Conservation (phyloP, 1,140 invertebrate species). For the Nasonia giraulti region DNA sequence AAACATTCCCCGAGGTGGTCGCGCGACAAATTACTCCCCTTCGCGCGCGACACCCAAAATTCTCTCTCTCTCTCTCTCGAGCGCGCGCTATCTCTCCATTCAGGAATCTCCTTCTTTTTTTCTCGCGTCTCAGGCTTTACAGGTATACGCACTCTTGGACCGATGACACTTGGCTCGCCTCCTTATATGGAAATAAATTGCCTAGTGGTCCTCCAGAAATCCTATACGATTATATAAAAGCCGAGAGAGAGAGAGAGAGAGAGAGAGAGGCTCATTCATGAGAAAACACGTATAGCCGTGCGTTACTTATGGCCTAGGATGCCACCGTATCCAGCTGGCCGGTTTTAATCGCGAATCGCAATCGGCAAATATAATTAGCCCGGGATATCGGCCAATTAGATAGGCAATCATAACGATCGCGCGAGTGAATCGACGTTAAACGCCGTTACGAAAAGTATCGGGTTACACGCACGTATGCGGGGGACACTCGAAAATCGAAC, state of each 20-base stretch:
- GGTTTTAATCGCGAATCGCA: not conserved
- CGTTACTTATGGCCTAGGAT: not conserved
- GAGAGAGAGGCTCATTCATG: constrained; percentile 41
- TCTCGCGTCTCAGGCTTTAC: constrained; percentile 26
- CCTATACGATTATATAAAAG: constrained; percentile 46
- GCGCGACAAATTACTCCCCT: constrained; percentile 75
- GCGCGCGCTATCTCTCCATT: constrained; percentile 65
- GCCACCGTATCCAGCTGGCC: not conserved
- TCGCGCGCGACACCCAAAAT: constrained; percentile 61
- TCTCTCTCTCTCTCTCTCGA: constrained; percentile 45
- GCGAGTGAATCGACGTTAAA: constrained; percentile 35
- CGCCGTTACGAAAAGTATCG: constrained; percentile 47
- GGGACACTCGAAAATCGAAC: constrained; percentile 29
- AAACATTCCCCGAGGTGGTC: constrained; percentile 75
- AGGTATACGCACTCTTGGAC: constrained; percentile 47
- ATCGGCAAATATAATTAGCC: not conserved
- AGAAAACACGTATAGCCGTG: not conserved
- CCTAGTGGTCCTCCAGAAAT: constrained; percentile 44
- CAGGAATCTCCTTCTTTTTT: constrained; percentile 61
- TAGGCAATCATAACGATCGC: no score
- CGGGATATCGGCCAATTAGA: no score
- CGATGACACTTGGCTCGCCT: constrained; percentile 42
- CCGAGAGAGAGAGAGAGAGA: not conserved
- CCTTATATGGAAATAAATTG: constrained; percentile 51
- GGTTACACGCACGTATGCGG: not conserved